Conservation (phyloP, 2,888 invertebrate species). For the Drosophila quinaria region DNA sequence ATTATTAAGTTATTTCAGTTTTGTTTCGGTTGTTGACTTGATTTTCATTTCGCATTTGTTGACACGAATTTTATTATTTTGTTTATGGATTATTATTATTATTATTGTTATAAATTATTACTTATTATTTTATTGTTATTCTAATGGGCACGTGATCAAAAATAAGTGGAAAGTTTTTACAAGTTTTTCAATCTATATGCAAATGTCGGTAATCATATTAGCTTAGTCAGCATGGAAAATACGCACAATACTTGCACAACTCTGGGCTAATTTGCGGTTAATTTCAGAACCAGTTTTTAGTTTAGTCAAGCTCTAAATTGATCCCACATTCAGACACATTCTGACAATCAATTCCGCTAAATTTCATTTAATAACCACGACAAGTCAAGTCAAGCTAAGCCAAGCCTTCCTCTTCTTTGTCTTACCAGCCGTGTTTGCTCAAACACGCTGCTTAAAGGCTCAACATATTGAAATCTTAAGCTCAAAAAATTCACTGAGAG, state of each 20-base stretch:
- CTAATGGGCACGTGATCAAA: conserved; percentile 19
- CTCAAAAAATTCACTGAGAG: neutral
- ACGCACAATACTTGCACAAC: conserved; percentile 9
- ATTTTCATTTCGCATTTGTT: conserved; percentile 17
- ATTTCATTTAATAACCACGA: conserved; percentile 10
- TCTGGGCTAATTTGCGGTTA: conserved; percentile 44
- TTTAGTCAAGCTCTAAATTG: conserved; percentile 33
- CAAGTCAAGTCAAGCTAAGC: conserved; percentile 20
- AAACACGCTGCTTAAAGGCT: conserved; percentile 12
- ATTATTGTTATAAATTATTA: conserved; percentile 1
- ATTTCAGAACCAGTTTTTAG: conserved; percentile 49
- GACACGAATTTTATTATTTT: conserved; percentile 35
- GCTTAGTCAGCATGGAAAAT: conserved; percentile 39
- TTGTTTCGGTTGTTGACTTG: conserved; percentile 18
- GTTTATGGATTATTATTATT: conserved; percentile 17
- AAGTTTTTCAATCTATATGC: conserved; percentile 3
- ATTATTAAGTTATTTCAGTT: conserved; percentile 42
- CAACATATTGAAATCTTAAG: neutral
- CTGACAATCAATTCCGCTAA: conserved; percentile 6
- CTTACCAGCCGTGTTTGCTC: conserved; percentile 3
- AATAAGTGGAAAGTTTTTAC: conserved; percentile 25
- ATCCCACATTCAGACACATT: conserved; percentile 11
- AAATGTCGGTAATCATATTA: conserved; percentile 8
- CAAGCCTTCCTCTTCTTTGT: conserved; percentile 29
- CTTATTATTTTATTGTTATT: conserved; percentile 14